These are phyloP conservation scores for Xestoiulus laeticollis DNA, from an alignment of 2,888 invertebrate genomes.

Conservation along the genomic window DNA sequence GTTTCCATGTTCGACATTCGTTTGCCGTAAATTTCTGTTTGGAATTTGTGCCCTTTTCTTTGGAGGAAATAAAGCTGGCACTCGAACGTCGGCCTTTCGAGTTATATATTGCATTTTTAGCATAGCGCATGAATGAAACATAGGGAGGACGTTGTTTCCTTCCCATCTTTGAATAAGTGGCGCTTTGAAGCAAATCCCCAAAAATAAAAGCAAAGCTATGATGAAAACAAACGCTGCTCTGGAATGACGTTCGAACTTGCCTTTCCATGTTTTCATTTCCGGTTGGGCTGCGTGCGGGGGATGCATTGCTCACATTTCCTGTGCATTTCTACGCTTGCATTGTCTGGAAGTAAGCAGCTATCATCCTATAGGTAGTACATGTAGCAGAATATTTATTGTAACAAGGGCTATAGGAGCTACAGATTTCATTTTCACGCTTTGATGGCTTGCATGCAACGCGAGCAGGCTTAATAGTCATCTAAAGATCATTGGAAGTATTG, in stretches of 20 bases:
- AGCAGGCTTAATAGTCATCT: no score
- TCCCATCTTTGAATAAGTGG: constrained; percentile 7
- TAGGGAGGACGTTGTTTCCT: neutral
- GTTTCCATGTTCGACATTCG: no score
- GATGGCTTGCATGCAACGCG: no score
- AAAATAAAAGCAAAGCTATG: neutral
- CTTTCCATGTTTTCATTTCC: constrained; percentile 4
- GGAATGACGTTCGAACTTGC: neutral
- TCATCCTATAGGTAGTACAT: neutral
- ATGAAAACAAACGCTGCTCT: constrained; percentile 14
- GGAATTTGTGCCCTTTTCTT: neutral
- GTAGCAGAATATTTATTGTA: neutral
- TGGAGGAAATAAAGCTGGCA: neutral
- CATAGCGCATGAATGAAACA: constrained; percentile 19
- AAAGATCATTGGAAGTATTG: no score
- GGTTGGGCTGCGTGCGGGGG: neutral
- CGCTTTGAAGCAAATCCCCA: constrained; percentile 34
- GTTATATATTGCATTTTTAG: constrained; percentile 14
- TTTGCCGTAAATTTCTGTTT: no score
- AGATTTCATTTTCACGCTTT: neutral
- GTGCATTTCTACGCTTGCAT: neutral
- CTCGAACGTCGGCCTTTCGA: neutral
- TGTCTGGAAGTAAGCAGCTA: neutral
- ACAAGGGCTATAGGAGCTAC: neutral
- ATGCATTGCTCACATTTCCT: neutral